Conservation (phyloP, 2,113 vertebrate genomes). For the Gambusia holbrooki region DNA sequence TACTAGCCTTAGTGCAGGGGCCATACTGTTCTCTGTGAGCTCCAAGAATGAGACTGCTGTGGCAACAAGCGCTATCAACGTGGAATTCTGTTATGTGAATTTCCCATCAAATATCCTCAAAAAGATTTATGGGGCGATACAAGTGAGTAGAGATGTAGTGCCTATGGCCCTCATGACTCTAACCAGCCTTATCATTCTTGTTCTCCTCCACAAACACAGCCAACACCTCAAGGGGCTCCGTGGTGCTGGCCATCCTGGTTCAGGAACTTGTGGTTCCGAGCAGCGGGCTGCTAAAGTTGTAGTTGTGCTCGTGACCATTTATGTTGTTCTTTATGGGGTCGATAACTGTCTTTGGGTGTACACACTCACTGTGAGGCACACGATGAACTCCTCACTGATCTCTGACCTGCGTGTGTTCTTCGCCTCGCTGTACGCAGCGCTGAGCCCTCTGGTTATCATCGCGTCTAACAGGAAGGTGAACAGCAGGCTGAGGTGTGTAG, state of each 20-base stretch:
- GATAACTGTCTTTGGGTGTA: slow-evolving; percentile 82
- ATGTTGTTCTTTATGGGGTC: slow-evolving; percentile 75
- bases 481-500: slow-evolving; percentile 54
- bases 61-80: slow-evolving; percentile 60
- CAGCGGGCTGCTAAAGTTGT: slow-evolving; percentile 75
- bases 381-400: slow-evolving; percentile 71
- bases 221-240: slow-evolving; percentile 68
- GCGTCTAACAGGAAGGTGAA: slow-evolving; percentile 79
- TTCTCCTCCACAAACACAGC: slow-evolving; percentile 78
- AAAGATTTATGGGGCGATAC: slow-evolving; percentile 65
- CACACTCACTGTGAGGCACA: slow-evolving; percentile 72
- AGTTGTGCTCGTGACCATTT: slow-evolving; percentile 73
- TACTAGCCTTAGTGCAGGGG: slow-evolving; percentile 56
- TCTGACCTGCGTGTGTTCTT: slow-evolving; percentile 81
- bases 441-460: slow-evolving; percentile 80
- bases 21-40: slow-evolving; percentile 66
- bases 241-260: not conserved
- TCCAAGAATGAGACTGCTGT: slow-evolving; percentile 44
- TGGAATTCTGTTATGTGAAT: slow-evolving; percentile 72
- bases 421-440: slow-evolving; percentile 75
- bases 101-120: slow-evolving; percentile 70
- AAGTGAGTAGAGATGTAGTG: slow-evolving; percentile 76
- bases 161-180: slow-evolving; percentile 78
- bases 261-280: slow-evolving; percentile 44
- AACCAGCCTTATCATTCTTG: slow-evolving; percentile 75